Evolutionary conservation across 2,888 invertebrate genomes (phyloP), one percentile per base, ranked within the genome.

Genomic region (Orthonevra nobilis): DNA sequence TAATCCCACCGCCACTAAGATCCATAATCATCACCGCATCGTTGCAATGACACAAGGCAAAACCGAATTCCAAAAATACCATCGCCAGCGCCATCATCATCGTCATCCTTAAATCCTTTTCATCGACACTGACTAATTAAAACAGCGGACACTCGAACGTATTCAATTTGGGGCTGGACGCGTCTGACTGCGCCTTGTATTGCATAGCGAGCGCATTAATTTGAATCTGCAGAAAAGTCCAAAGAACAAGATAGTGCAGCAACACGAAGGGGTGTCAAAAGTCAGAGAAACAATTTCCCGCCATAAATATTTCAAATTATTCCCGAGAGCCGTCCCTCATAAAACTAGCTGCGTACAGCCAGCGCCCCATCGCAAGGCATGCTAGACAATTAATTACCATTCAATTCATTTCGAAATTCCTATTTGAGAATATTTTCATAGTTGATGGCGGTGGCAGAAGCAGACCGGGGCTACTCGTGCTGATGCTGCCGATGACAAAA

Each of bases 251-350:
- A 42, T 2, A 6, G 6, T 9, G 17, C 9, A 10, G 15, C 6
- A 15, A 32, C 2, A 1, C 23, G 34, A 1, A 44, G 19, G n/a
- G 26, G 34, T 17, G 20, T 44, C 15, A 61, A 42, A 60, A 63
- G 63, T 42, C 64, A 64, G 17, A 23, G 42, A 73, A 66, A 74
- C 52, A 66, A 66, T 74, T 74, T 66, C 19, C 52, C 73, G 66
- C 73, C 44, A 60, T 60, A 73, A 73, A 73, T 73, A 74, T 74
- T 60, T 66, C 2, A 74, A 74, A 74, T 74, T 52, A 32, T 66
- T 66, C 66, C 60, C 73, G 50, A 50, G 66, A 60, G 58, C 12
- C 23, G 60, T 58, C 58, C 66, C 52, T 60, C 66, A 60, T 72
- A 42, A 48, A n/a, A n/a, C n/a, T n/a, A n/a, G n/a, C 30, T 19